Evolutionary conservation across 2,113 vertebrate genomes (phyloP).

Genomic region (Enhydra lutris): DNA sequence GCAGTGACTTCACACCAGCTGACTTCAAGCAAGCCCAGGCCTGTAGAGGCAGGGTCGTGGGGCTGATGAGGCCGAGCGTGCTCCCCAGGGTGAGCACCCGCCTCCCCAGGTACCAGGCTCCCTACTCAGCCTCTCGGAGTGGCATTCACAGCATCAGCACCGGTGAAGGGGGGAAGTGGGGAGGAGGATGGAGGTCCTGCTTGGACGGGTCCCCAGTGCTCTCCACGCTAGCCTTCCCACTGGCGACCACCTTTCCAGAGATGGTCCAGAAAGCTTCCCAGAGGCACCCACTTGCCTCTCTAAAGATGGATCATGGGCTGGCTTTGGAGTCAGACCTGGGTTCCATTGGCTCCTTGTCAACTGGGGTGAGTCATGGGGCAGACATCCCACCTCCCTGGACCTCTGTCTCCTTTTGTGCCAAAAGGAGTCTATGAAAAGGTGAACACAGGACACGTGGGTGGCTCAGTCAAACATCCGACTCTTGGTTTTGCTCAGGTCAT

Average conservation of each 20-base stretch:
- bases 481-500: not conserved
- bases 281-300: not conserved
- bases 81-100: rapidly evolving
- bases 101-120: not conserved
- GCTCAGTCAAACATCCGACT: not conserved
- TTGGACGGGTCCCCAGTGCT: not conserved
- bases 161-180: not conserved
- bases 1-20: not conserved
- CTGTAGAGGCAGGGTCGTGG: rapidly evolving
- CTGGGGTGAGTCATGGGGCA: not conserved
- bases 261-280: not conserved
- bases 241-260: not conserved
- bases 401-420: not conserved
- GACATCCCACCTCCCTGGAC: not conserved
- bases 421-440: not conserved
- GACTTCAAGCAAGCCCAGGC: not conserved
- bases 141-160: rapidly evolving
- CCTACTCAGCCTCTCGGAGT: not conserved
- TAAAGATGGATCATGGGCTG: not conserved
- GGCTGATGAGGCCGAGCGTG: rapidly evolving
- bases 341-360: not conserved
- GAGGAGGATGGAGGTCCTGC: not conserved
- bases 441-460: not conserved
- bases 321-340: not conserved
- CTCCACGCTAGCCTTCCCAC: not conserved